A percentile compares a stretch with the other conserved stretches of the same genome.
Conservation (phyloP, 2,888 invertebrate species). For the Tipula helvola region DNA sequence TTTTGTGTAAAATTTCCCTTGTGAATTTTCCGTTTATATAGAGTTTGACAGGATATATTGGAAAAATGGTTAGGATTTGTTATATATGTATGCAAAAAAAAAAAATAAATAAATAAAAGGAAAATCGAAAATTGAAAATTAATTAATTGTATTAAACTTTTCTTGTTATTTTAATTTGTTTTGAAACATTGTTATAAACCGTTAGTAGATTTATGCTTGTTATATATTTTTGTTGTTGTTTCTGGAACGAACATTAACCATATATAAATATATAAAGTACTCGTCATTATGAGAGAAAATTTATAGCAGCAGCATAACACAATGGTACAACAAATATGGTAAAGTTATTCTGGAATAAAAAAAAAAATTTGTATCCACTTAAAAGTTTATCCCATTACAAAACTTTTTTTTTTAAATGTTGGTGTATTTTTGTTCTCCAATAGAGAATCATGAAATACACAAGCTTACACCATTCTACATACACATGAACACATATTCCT, state of each 20-base stretch:
- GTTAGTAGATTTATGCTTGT: neutral
- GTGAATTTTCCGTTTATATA: neutral
- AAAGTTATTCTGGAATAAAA: neutral
- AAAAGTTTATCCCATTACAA: neutral
- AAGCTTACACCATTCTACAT: neutral
- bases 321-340: neutral
- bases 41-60: neutral
- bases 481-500: neutral
- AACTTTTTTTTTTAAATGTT: neutral
- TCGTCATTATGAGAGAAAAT: neutral
- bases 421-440: neutral
- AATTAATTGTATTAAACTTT: constrained; percentile 4
- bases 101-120: neutral
- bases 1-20: neutral
- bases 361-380: neutral
- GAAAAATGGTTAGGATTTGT: neutral
- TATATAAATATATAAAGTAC: neutral
- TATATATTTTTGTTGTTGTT: neutral
- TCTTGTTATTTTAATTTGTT: neutral
- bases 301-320: neutral
- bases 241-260: neutral
- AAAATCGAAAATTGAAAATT: constrained; percentile 4
- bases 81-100: neutral
- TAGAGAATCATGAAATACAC: neutral
- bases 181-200: neutral